These are phyloP conservation scores for Protaetia brevitarsis DNA, from an alignment of 1,140 invertebrate species.

Conservation along the genomic window DNA sequence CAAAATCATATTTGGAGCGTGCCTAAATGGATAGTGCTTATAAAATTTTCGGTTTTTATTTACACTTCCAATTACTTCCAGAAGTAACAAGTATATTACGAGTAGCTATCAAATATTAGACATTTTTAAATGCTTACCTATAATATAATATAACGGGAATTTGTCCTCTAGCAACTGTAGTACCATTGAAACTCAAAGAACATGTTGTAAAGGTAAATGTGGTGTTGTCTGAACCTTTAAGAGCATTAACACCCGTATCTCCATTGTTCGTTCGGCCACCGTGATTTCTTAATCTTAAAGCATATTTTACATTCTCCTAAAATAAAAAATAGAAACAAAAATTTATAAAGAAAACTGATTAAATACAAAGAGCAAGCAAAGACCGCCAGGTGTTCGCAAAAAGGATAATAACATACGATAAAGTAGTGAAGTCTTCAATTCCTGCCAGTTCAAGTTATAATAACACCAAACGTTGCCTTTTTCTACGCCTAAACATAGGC, in stretches of 20 bases:
- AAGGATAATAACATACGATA: too few relatives aligned
- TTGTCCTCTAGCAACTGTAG: slow-evolving; percentile 90
- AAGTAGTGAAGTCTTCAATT: too few relatives aligned
- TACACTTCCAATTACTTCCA: too few relatives aligned
- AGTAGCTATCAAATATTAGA: background rate
- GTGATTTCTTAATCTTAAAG: slow-evolving; percentile 82
- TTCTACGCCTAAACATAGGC: too few relatives aligned
- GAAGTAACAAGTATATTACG: too few relatives aligned
- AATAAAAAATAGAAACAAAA: slow-evolving; percentile 38
- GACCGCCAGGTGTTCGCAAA: too few relatives aligned
- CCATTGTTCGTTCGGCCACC: slow-evolving; percentile 92
- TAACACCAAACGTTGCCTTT: too few relatives aligned
- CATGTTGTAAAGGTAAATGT: slow-evolving; percentile 90
- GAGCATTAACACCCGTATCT: slow-evolving; percentile 79
- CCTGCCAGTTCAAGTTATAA: too few relatives aligned
- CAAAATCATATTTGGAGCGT: too few relatives aligned
- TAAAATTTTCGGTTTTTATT: background rate
- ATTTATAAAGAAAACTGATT: too few relatives aligned
- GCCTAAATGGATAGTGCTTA: background rate
- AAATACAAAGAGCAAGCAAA: too few relatives aligned
- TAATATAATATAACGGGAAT: slow-evolving; percentile 93
- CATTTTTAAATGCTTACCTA: slow-evolving; percentile 45
- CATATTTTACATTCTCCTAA: slow-evolving; percentile 82
- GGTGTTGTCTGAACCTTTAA: slow-evolving; percentile 90
- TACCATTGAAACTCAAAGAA: slow-evolving; percentile 91